Evolutionary conservation across 30 jellyfish, hydroid and myxozoan species (phyloP).

Genomic region (Aurelia aurita): DNA sequence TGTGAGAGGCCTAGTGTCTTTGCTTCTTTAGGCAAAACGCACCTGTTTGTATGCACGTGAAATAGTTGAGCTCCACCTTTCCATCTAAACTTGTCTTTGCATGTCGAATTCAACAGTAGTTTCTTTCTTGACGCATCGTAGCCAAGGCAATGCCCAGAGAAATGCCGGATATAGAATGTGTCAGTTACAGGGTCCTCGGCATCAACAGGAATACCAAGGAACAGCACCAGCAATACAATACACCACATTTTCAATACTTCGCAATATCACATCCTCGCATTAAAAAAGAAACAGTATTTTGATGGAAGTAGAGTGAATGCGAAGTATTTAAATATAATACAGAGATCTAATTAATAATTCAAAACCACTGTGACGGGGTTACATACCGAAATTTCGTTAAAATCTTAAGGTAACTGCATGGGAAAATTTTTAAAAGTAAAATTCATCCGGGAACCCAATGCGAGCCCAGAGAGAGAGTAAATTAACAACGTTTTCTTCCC

Average conservation of each 20-base stretch:
- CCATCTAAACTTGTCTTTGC: constrained; percentile 61
- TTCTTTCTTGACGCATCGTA: constrained; percentile 3
- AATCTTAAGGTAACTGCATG: too few species aligned
- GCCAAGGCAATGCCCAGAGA: constrained; percentile 51
- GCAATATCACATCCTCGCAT: too few species aligned
- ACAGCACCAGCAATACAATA: neutral
- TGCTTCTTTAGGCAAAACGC: constrained; percentile 27
- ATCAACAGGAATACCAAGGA: neutral
- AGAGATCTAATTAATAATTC: too few species aligned
- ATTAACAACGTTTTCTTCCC: too few species aligned
- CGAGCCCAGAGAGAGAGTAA: too few species aligned
- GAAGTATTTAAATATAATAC: too few species aligned
- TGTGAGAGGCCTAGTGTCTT: constrained; percentile 5
- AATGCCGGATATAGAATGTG: constrained; percentile 43
- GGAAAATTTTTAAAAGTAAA: too few species aligned
- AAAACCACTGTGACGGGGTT: too few species aligned
- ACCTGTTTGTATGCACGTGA: constrained; percentile 26
- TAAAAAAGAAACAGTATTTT: too few species aligned
- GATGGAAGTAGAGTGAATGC: too few species aligned
- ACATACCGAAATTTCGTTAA: too few species aligned
- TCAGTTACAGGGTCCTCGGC: neutral
- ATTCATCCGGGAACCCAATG: too few species aligned
- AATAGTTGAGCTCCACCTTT: constrained; percentile 41
- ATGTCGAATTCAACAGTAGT: constrained; percentile 11
- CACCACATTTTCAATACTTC: neutral